These are phyloP conservation scores for Anguilla anguilla DNA, from an alignment of 2,797 vertebrate species.

Conservation along the genomic window DNA sequence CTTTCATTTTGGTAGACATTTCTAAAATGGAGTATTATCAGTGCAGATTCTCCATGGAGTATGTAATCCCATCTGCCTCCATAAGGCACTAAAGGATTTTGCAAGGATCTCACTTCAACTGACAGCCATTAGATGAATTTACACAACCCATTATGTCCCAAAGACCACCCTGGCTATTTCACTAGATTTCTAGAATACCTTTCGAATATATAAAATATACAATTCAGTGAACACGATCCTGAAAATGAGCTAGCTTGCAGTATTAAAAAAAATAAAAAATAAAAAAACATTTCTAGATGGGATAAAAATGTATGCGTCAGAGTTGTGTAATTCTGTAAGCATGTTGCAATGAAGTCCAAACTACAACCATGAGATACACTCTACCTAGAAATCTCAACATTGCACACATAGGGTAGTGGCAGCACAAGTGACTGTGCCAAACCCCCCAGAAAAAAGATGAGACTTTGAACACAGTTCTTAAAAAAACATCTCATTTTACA, in stretches of 20 bases:
- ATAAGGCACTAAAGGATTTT: constrained; percentile 64
- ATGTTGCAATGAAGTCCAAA: not conserved
- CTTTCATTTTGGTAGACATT: constrained; percentile 25
- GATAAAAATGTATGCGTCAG: not conserved
- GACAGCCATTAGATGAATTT: constrained; percentile 24
- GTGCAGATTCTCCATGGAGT: constrained; percentile 41
- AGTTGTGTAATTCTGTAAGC: not conserved
- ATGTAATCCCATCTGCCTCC: constrained; percentile 43
- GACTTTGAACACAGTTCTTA: not conserved
- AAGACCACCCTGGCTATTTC: not conserved
- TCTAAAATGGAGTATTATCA: constrained; percentile 26
- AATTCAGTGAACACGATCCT: not conserved
- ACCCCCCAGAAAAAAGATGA: not conserved
- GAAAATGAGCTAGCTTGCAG: not conserved
- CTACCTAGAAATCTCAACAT: not conserved
- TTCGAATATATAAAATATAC: not conserved
- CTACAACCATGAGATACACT: not conserved
- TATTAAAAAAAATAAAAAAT: not conserved
- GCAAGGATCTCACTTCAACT: constrained; percentile 48
- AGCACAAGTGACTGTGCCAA: not conserved
- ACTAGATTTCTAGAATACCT: not conserved
- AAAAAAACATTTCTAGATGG: not conserved
- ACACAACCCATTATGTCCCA: not conserved
- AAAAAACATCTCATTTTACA: not conserved
- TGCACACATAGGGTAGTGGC: not conserved